Evolutionary conservation across 2,888 invertebrate genomes (phyloP).

Genomic region (Epinotia demarniana): DNA sequence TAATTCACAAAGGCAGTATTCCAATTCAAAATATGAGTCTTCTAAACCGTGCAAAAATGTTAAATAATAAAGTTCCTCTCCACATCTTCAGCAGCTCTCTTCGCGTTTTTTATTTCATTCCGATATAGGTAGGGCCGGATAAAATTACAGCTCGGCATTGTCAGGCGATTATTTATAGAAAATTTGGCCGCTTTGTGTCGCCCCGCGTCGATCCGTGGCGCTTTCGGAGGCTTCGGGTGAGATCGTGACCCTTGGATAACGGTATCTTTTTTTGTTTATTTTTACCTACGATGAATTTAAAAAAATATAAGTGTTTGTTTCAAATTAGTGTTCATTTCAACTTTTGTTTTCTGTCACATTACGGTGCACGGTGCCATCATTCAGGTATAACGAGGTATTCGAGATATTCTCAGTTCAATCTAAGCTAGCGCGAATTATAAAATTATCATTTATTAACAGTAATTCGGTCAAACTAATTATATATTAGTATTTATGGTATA

Average conservation of each 20-base stretch:
- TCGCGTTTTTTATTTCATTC: slow-evolving; percentile 77
- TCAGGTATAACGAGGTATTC: not conserved
- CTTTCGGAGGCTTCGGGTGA: slow-evolving; percentile 62
- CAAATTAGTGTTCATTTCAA: not conserved
- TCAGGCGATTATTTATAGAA: slow-evolving; percentile 83
- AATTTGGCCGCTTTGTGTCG: slow-evolving; percentile 80
- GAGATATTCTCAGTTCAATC: not conserved
- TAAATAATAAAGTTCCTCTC: slow-evolving; percentile 58
- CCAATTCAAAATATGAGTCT: no score
- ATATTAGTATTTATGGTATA: not conserved
- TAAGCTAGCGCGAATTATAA: not conserved
- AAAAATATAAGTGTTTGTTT: slow-evolving; percentile 55
- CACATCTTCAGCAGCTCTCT: slow-evolving; percentile 59
- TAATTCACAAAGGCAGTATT: no score
- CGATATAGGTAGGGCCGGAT: slow-evolving; percentile 80
- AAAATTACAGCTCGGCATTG: slow-evolving; percentile 79
- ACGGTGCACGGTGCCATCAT: not conserved
- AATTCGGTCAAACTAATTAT: not conserved
- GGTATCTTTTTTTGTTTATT: slow-evolving; percentile 59
- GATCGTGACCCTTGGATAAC: slow-evolving; percentile 63
- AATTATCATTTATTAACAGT: not conserved
- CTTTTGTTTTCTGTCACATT: not conserved
- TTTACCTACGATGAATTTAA: slow-evolving; percentile 52
- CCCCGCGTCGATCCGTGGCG: slow-evolving; percentile 72
- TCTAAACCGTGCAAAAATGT: not conserved